Percentiles rank a stretch among this genome's conserved stretches.
These are phyloP conservation scores for Aphelinus certus DNA, from an alignment of 1,140 invertebrate genomes.

Conservation along the genomic window DNA sequence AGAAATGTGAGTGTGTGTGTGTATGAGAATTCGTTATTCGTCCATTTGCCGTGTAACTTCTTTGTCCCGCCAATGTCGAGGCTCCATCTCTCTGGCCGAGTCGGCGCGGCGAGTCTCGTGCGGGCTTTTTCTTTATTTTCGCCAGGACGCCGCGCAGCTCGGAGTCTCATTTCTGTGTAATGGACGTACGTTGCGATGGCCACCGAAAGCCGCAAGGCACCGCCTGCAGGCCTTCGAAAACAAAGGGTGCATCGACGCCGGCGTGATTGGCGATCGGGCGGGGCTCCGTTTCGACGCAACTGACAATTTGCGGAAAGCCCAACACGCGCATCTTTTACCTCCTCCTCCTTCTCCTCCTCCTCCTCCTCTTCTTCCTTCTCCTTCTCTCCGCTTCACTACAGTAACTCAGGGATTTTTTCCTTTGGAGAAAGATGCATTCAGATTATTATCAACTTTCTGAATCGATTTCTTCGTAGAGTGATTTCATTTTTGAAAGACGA, in stretches of 20 bases:
- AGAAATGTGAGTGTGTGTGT: too few relatives aligned
- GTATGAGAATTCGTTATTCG: too few relatives aligned
- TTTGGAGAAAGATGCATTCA: too few relatives aligned
- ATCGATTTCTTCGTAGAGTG: too few relatives aligned
- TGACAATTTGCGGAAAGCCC: constrained; percentile 39
- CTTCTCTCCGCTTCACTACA: not conserved
- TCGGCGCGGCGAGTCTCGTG: too few relatives aligned
- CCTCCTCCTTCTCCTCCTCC: not conserved
- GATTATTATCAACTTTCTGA: too few relatives aligned
- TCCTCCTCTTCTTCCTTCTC: not conserved
- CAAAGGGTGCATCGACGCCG: constrained; percentile 60
- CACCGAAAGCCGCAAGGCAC: constrained; percentile 52
- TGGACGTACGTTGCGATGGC: constrained; percentile 59
- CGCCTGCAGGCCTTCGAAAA: constrained; percentile 49
- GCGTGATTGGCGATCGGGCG: constrained; percentile 60
- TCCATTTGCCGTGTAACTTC: too few relatives aligned
- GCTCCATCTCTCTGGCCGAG: not conserved
- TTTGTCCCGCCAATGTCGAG: not conserved
- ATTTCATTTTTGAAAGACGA: too few relatives aligned
- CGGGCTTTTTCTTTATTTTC: not conserved
- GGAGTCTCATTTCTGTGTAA: constrained; percentile 64
- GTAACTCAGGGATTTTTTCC: too few relatives aligned
- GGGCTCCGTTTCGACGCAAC: constrained; percentile 47
- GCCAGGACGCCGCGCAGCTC: constrained; percentile 46
- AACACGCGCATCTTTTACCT: not conserved